Evolutionary conservation across 2,113 vertebrate genomes (phyloP), one percentile per base, ranked within the genome.

Genomic region (Myotis davidii): DNA sequence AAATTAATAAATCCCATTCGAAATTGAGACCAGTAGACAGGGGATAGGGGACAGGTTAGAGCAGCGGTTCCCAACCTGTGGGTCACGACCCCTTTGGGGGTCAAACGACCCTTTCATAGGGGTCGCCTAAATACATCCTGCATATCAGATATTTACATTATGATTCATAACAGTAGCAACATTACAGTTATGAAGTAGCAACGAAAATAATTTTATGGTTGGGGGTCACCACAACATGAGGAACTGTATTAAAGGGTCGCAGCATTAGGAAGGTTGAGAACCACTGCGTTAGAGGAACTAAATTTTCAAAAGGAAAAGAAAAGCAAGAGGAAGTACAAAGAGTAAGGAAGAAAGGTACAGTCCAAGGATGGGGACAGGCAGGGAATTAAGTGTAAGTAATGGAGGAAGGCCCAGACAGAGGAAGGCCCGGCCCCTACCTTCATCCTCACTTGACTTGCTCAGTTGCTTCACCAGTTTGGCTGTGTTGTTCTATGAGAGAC

Each of bases 401-500:
- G 2, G 50, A 25, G 8, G 25, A 18, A 56, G 81, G 14, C 5
- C 27, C 2, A 27, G 11, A 48, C 9, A 78, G 25, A 86, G 73
- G 8, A 50, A 34, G 20, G 29, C 4, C 2, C 8, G 21, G 78
- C 64, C 7, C 45, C 85, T 70, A 99, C 99, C 99, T 98, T 99
- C 99, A 42, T 99, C 99, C 0, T 99, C 99, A 0, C 98, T 99
- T 0, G 98, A 98, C 94, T 99, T 99, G 98, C 99, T 99, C 89
- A 99, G 98, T 67, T 99, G 99, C 96, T 99, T 99, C 95, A 99
- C 99, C 97, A 99, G 97, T 96, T 99, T 99, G 48, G 99, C 99
- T 1, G 99, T 99, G 98, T 99, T 99, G 97, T 99, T 99, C 99
- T 99, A 37, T 0, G 4, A 96, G 16, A 96, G 37, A 93, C 0